Evolutionary conservation across 92 coral and sea anemone species (phyloP).

Genomic region (Palythoa grandis): DNA sequence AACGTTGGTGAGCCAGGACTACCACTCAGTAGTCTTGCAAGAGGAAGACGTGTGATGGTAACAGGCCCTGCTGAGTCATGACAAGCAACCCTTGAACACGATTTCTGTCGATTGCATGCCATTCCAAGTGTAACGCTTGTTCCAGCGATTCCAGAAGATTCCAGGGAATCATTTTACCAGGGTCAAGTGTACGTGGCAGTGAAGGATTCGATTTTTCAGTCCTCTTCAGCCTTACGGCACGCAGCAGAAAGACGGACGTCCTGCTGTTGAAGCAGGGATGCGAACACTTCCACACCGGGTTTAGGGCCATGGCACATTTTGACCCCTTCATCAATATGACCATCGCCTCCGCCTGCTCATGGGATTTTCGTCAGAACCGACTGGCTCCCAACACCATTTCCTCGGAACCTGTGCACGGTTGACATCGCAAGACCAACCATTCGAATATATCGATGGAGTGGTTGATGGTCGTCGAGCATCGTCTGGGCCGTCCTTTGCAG

Average conservation of each 20-base stretch:
- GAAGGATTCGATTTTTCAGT: slow-evolving; percentile 39
- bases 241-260: slow-evolving; percentile 48
- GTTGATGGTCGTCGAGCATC: no score
- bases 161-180: slow-evolving; percentile 38
- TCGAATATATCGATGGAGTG: no score
- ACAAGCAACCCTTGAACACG: slow-evolving; percentile 50
- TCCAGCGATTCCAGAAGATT: slow-evolving; percentile 41
- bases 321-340: no score
- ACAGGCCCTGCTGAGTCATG: slow-evolving; percentile 27
- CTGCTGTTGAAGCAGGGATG: no score
- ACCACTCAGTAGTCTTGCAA: slow-evolving; percentile 37
- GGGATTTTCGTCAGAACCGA: no score
- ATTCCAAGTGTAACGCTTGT: slow-evolving; percentile 50
- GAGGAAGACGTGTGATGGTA: slow-evolving; percentile 47
- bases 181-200: slow-evolving; percentile 46
- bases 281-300: no score
- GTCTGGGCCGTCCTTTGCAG: no score
- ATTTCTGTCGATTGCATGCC: slow-evolving; percentile 43
- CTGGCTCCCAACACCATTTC: no score
- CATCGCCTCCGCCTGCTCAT: no score
- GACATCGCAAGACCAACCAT: no score
- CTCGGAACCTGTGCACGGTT: no score
- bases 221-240: slow-evolving; percentile 45
- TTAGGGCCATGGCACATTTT: no score
- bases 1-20: slow-evolving; percentile 43